Conservation (phyloP, 2,113 vertebrate genomes). For the Chloroceryle aenea region DNA sequence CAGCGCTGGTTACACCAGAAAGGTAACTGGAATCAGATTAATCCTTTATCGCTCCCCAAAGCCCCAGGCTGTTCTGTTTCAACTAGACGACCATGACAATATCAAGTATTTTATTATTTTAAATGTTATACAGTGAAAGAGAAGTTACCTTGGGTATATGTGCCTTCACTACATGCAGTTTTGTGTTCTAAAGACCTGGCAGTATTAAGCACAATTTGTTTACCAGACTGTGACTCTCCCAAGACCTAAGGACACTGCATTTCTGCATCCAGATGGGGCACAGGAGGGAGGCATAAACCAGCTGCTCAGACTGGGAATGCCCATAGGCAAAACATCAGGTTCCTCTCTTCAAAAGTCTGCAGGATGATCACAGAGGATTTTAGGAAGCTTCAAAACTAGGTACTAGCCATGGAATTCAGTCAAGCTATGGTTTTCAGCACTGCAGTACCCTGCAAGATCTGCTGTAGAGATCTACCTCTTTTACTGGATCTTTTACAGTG, state of each 20-base stretch:
- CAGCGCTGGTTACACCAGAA: neutral
- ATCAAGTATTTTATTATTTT: neutral
- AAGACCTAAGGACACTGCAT: neutral
- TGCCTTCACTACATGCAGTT: neutral
- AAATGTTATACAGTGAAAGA: neutral
- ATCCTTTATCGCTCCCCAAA: neutral
- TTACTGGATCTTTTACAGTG: neutral
- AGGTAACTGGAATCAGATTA: neutral
- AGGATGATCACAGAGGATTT: neutral
- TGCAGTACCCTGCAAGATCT: neutral
- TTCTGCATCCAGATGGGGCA: neutral
- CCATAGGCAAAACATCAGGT: neutral
- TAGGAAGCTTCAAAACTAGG: neutral
- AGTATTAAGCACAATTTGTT: rapidly evolving
- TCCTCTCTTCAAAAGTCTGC: neutral
- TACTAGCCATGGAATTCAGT: neutral
- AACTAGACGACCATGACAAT: neutral
- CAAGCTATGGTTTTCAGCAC: neutral
- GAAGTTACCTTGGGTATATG: neutral
- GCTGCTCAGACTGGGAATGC: neutral
- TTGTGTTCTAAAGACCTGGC: neutral
- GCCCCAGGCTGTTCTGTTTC: neutral
- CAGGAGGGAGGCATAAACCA: neutral
- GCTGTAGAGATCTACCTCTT: neutral
- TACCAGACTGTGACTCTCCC: neutral